Conservation (phyloP, 2,113 vertebrate genomes). For the Zosterops hypoxanthus region DNA sequence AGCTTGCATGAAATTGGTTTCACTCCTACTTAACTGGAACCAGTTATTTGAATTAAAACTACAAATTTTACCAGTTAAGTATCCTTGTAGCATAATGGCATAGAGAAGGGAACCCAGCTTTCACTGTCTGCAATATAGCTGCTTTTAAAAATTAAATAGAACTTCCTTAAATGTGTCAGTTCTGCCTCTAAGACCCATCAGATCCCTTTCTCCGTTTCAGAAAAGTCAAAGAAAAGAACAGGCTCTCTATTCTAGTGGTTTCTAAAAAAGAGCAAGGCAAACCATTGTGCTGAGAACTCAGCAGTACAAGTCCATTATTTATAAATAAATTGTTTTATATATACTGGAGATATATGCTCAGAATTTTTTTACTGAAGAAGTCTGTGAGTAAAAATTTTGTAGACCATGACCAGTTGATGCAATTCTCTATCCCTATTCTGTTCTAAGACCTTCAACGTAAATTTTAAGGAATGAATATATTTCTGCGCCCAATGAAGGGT, state of each 20-base stretch:
- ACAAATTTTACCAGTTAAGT: neutral
- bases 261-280: neutral
- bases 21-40: neutral
- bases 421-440: accelerated
- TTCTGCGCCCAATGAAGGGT: neutral
- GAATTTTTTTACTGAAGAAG: neutral
- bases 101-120: neutral
- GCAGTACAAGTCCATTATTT: neutral
- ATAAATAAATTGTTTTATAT: neutral
- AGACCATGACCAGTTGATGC: neutral
- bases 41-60: neutral
- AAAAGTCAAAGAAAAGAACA: neutral
- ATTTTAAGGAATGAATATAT: neutral
- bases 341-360: neutral
- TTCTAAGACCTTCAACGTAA: neutral
- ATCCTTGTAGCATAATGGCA: neutral
- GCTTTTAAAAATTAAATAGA: neutral
- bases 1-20: slow-evolving; percentile 16
- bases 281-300: neutral
- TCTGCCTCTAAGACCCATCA: neutral
- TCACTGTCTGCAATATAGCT: neutral
- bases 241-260: neutral
- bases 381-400: neutral
- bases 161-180: neutral
- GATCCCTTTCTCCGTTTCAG: neutral